Conservation (phyloP, 2,888 invertebrate species). For the Omphaloscelis lunosa region DNA sequence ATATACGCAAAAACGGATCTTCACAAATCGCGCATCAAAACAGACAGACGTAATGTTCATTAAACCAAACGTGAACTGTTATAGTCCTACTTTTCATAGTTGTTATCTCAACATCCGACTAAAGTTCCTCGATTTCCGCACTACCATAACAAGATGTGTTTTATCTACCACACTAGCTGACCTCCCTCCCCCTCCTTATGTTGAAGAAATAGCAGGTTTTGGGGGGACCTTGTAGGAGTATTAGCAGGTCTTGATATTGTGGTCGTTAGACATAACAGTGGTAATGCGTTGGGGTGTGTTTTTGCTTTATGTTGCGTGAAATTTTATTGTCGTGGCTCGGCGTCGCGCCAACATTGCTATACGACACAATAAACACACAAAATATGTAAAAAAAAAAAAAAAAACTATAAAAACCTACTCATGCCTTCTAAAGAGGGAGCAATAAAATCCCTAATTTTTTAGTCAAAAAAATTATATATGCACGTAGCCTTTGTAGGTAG, state of each 20-base stretch:
- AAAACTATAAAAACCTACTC: slow-evolving; percentile 45
- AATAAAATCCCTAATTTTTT: slow-evolving; percentile 39
- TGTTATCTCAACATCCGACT: slow-evolving; percentile 83
- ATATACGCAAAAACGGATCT: background rate
- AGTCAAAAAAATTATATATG: slow-evolving; percentile 52
- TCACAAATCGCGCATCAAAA: slow-evolving; percentile 35
- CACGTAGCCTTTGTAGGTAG: slow-evolving; percentile 43
- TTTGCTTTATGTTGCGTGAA: slow-evolving; percentile 91
- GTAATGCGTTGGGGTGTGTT: slow-evolving; percentile 89
- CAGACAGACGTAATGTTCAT: slow-evolving; percentile 60
- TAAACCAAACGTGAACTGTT: slow-evolving; percentile 70
- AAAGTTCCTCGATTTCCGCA: slow-evolving; percentile 86
- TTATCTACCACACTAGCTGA: slow-evolving; percentile 76
- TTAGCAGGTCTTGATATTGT: slow-evolving; percentile 74
- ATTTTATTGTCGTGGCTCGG: slow-evolving; percentile 86
- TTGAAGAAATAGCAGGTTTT: slow-evolving; percentile 32
- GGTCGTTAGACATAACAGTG: slow-evolving; percentile 81
- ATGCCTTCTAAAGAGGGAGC: slow-evolving; percentile 47
- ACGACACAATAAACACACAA: slow-evolving; percentile 45
- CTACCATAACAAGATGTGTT: slow-evolving; percentile 86
- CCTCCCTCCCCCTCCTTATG: slow-evolving; percentile 56
- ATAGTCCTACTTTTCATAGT: slow-evolving; percentile 85
- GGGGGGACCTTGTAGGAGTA: slow-evolving; percentile 56
- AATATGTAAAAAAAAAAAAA: slow-evolving; percentile 55
- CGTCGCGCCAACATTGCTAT: slow-evolving; percentile 67